These are phyloP conservation scores for Entomyzon cyanotis DNA, from an alignment of 2,113 vertebrate genomes.

Conservation along the genomic window DNA sequence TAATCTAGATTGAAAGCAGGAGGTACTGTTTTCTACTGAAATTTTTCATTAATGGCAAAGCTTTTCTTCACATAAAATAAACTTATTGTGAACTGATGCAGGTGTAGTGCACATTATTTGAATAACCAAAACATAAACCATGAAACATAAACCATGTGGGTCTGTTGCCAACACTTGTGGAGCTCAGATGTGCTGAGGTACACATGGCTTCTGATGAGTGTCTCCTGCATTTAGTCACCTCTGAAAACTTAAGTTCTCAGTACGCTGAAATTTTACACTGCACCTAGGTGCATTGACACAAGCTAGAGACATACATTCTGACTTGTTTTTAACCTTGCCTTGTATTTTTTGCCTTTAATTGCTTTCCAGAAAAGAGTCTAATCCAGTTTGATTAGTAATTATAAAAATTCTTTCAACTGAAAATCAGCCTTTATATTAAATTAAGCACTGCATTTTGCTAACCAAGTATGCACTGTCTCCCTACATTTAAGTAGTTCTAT, in stretches of 20 bases:
- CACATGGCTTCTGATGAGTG: neutral
- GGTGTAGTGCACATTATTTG: conserved; percentile 61
- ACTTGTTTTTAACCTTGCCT: neutral
- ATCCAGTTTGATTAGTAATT: conserved; percentile 14
- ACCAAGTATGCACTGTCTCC: neutral
- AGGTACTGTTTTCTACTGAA: conserved; percentile 80
- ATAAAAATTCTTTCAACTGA: neutral
- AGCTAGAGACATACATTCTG: neutral
- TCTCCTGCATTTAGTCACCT: neutral
- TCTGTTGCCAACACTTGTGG: neutral
- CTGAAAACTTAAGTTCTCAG: neutral
- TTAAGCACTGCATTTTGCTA: neutral
- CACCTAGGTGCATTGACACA: neutral
- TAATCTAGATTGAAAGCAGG: conserved; percentile 74
- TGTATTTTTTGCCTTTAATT: neutral
- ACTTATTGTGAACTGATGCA: conserved; percentile 72
- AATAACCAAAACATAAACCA: conserved; percentile 14
- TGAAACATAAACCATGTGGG: neutral
- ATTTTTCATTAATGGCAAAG: conserved; percentile 78
- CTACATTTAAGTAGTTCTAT: neutral
- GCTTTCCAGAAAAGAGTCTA: neutral
- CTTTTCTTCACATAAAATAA: conserved; percentile 81
- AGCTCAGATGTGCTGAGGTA: neutral
- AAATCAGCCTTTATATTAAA: neutral
- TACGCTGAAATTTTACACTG: neutral